Base-by-base conservation (phyloP, 2,113 vertebrate genomes). In the Engraulis encrasicolus region DNA sequence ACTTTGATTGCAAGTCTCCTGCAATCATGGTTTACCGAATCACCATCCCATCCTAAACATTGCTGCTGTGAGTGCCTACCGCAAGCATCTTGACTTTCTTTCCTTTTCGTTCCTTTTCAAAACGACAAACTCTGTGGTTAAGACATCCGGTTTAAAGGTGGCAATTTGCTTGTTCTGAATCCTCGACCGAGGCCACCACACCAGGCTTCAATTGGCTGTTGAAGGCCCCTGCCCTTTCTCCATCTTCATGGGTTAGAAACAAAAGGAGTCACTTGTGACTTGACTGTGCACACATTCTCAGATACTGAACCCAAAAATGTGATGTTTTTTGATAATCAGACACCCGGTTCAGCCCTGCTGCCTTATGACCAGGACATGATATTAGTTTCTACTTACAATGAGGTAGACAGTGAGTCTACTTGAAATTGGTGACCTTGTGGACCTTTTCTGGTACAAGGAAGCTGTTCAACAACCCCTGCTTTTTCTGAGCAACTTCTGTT, bases 1-100 rank as follows among this genome's bases (percentile, higher is more conserved):
- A 80, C 78, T 48, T 74, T 81, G 89, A 87, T 88, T 78, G 81
- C 50, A 78, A 66, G 50, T 80, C 80, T 82, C 34, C 54, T 85
- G 77, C 82, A 85, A 86, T 80, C 66, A 54, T 12, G 1, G 78
- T 52, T 31, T 84, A 45, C 79, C 78, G 84, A 84, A 87, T 37
- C 80, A 36, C 40, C 37, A 88, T 78, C 20, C 52, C 77, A 31
- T 61, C 80, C 50, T 36, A 80, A 19, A 50, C 49, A 50, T 34
- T 38, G 23, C 79, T 83, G 54, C 84, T 52, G 36, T 19, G 74
- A 85, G 66, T 85, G 79, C 36, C 84, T 1, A 6, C 38, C 78
- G n/a, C 78, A 85, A 49, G 80, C 58, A 27, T 82, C 78, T 45
- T 27, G 23, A 71, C 61, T 71, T 71, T 71, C 40, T 45, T 45